Evolutionary conservation across 2,888 invertebrate genomes (phyloP).

Genomic region (Xiphydria camelus): DNA sequence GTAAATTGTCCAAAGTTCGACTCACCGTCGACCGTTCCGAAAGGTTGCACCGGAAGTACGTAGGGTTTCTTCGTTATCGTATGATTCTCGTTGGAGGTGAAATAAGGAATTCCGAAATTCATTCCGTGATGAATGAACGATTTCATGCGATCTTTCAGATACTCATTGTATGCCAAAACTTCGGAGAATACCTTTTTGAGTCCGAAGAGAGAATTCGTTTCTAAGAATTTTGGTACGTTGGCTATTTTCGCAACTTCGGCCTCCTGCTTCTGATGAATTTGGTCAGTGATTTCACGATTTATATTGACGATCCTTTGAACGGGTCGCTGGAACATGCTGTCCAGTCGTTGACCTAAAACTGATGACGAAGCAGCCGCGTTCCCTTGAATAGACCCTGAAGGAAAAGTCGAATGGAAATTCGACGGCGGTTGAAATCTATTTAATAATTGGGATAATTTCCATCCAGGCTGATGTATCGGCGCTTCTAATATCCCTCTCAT

Average conservation of each 20-base stretch:
- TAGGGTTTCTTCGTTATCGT: constrained; percentile 9
- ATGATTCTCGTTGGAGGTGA: constrained; percentile 14
- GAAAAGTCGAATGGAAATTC: no score
- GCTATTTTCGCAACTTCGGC: neutral
- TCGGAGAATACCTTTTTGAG: neutral
- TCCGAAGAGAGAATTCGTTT: no score
- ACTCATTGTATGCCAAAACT: neutral
- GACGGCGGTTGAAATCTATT: no score
- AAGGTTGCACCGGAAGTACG: no score
- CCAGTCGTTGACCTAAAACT: no score
- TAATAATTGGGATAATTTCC: no score
- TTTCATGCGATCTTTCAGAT: neutral
- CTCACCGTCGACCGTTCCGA: no score
- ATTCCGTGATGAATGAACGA: neutral
- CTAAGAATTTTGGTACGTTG: neutral
- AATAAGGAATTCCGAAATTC: constrained; percentile 6
- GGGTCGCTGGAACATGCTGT: no score
- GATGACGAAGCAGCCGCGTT: no score
- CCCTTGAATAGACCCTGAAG: no score
- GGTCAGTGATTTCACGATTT: neutral
- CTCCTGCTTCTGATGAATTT: neutral
- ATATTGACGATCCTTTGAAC: neutral
- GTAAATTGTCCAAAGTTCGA: neutral
- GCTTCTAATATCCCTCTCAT: no score
- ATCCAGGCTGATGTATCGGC: no score